These are phyloP conservation scores for Pyxicephalus adspersus DNA, from an alignment of 2,113 vertebrate genomes.

Conservation along the genomic window DNA sequence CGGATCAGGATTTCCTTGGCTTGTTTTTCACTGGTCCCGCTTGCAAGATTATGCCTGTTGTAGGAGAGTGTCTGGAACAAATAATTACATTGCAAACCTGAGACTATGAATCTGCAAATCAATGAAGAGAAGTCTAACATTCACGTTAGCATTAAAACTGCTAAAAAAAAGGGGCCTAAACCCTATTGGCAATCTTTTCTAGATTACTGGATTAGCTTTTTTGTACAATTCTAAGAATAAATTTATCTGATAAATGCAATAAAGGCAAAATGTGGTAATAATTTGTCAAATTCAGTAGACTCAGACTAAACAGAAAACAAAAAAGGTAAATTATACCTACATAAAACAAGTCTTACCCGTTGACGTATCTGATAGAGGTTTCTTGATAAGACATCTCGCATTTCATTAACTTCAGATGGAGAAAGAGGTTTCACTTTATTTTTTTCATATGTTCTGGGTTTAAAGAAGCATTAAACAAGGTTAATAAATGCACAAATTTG, in stretches of 20 bases:
- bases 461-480: constrained; percentile 13
- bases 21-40: constrained; percentile 78
- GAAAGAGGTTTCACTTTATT: constrained; percentile 78
- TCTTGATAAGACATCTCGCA: constrained; percentile 90
- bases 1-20: constrained; percentile 92
- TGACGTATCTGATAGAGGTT: constrained; percentile 97
- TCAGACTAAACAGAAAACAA: not conserved
- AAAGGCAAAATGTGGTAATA: too few relatives aligned
- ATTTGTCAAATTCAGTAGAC: too few relatives aligned
- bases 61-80: constrained; percentile 85
- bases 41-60: constrained; percentile 85
- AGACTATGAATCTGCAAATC: too few relatives aligned
- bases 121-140: too few relatives aligned
- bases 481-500: too few relatives aligned
- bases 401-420: constrained; percentile 83
- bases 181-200: too few relatives aligned
- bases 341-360: constrained; percentile 74
- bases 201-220: too few relatives aligned
- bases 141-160: too few relatives aligned
- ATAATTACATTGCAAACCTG: not conserved
- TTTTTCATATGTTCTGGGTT: constrained; percentile 74
- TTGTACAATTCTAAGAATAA: too few relatives aligned
- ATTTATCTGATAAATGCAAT: too few relatives aligned
- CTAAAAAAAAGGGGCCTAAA: too few relatives aligned
- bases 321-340: not conserved